A percentile compares a stretch with the other conserved stretches of the same genome.
These are phyloP conservation scores for Rhimphoctona megacephalus DNA, from an alignment of 2,888 invertebrate genomes.

Conservation along the genomic window DNA sequence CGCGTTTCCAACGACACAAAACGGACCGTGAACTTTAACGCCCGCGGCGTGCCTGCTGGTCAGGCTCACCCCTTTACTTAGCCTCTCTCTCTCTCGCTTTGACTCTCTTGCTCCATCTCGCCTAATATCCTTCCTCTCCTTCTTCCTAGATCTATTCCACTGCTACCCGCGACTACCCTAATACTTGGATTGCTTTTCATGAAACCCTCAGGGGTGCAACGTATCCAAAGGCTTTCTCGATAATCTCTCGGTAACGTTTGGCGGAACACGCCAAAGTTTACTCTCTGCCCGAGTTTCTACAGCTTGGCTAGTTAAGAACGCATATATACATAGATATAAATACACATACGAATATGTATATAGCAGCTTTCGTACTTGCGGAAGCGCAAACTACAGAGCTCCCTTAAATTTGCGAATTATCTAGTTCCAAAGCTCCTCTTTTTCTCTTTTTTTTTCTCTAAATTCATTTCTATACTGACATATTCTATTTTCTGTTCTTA, in stretches of 20 bases:
- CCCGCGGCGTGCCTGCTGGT: constrained; percentile 56
- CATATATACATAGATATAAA: constrained; percentile 1
- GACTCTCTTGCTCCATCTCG: background rate
- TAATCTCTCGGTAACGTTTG: constrained; percentile 54
- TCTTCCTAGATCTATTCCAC: constrained; percentile 26
- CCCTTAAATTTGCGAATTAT: constrained; percentile 28
- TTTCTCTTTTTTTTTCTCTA: background rate
- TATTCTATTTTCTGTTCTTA: background rate
- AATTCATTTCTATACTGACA: background rate
- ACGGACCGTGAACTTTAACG: constrained; percentile 72
- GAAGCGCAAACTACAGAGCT: constrained; percentile 26
- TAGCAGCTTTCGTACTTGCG: constrained; percentile 19
- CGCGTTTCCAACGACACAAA: constrained; percentile 69
- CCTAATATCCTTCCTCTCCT: background rate
- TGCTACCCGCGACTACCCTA: constrained; percentile 7
- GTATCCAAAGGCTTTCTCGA: constrained; percentile 56
- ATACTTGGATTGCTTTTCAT: constrained; percentile 49
- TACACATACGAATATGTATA: constrained; percentile 20
- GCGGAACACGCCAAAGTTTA: constrained; percentile 54
- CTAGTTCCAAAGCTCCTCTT: background rate
- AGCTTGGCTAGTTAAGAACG: constrained; percentile 54
- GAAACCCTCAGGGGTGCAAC: constrained; percentile 35
- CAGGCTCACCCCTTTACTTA: constrained; percentile 17
- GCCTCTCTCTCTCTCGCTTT: constrained; percentile 14
- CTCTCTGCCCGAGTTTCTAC: constrained; percentile 51